phyloP scores from a whole-genome alignment of 2,888 invertebrate genomes.

The Oscheius sp. region DNA sequence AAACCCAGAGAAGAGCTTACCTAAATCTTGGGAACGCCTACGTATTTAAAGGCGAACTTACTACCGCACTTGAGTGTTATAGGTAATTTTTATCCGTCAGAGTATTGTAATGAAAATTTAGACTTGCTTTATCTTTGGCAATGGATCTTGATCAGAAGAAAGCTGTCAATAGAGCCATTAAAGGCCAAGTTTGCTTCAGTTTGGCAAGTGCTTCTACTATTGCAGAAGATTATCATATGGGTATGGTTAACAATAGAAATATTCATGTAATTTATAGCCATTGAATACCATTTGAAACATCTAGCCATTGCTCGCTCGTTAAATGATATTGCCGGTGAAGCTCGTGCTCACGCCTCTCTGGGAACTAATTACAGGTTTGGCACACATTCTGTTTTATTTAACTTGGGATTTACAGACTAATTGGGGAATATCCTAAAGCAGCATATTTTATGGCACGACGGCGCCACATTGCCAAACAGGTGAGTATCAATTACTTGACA shows the following conservation, averaged over 20 bases:
- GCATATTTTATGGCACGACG: conserved; percentile 35
- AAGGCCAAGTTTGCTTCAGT: conserved; percentile 97
- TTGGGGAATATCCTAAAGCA: conserved; percentile 29
- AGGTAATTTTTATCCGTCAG: conserved; percentile 27
- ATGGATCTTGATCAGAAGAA: conserved; percentile 79
- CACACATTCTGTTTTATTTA: background rate
- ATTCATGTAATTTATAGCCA: conserved; percentile 78
- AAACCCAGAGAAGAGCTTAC: conserved; percentile 96
- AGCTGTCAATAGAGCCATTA: conserved; percentile 89
- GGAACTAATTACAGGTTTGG: conserved; percentile 23
- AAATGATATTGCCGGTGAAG: conserved; percentile 75
- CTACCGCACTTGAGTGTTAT: conserved; percentile 73
- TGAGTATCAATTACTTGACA: conserved; percentile 7
- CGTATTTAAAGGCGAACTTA: conserved; percentile 90
- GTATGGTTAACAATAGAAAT: conserved; percentile 22
- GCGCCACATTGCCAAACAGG: conserved; percentile 33
- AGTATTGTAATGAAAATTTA: conserved; percentile 28
- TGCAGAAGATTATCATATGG: conserved; percentile 84
- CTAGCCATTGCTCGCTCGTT: conserved; percentile 81
- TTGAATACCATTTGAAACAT: conserved; percentile 92
- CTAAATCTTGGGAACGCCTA: conserved; percentile 97
- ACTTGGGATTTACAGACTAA: conserved; percentile 23
- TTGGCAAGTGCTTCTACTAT: conserved; percentile 95
- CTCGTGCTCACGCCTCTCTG: conserved; percentile 27
- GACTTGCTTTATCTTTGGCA: conserved; percentile 88